Conservation (phyloP, 1,140 invertebrate genomes). For the Anagrus nilaparvatae region DNA sequence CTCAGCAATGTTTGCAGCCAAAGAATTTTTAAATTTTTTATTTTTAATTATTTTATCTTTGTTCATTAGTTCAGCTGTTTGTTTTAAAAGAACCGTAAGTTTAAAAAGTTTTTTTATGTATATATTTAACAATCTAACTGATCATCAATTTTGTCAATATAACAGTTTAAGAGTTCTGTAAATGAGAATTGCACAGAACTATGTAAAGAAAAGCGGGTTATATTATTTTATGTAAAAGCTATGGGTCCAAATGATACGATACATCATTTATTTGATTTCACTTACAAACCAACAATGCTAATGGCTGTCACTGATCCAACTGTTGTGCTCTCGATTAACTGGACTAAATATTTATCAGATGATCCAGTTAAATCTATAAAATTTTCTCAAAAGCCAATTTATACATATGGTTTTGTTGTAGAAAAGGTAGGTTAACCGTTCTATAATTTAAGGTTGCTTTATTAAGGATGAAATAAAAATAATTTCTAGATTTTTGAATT, state of each 20-base stretch:
- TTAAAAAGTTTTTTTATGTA: no score
- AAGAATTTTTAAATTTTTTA: no score
- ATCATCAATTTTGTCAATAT: no score
- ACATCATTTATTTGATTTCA: constrained; percentile 53
- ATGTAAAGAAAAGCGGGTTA: constrained; percentile 26
- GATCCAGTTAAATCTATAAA: constrained; percentile 31
- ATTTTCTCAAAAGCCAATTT: constrained; percentile 39
- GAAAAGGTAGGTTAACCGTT: constrained; percentile 44
- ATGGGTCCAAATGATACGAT: constrained; percentile 43
- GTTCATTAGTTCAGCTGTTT: neutral
- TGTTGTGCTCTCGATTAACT: constrained; percentile 38
- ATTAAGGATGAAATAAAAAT: neutral
- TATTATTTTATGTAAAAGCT: constrained; percentile 42
- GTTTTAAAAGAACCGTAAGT: constrained; percentile 9
- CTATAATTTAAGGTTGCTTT: neutral
- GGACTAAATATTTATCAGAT: constrained; percentile 31
- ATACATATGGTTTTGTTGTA: constrained; percentile 45
- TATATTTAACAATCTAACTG: no score
- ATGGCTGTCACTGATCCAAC: constrained; percentile 38
- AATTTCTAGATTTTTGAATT: constrained; percentile 44
- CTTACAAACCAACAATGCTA: constrained; percentile 42
- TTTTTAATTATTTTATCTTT: no score
- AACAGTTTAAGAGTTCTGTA: no score
- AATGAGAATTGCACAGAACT: constrained; percentile 12
- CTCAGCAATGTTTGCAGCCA: no score